These are phyloP conservation scores for Xestoiulus laeticollis DNA, from an alignment of 2,888 invertebrate species.

Conservation along the genomic window DNA sequence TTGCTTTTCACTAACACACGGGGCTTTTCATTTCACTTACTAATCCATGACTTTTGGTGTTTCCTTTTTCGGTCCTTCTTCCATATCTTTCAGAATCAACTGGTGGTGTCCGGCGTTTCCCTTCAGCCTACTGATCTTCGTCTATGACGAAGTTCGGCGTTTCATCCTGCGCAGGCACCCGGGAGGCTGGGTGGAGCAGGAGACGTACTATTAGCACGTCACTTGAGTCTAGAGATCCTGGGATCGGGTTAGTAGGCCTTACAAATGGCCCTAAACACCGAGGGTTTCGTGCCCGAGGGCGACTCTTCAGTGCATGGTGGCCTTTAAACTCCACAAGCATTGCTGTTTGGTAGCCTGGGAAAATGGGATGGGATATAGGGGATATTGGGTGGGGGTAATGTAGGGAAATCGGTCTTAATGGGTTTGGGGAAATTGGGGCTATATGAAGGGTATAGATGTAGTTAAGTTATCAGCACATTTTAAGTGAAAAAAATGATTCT, in stretches of 20 bases:
- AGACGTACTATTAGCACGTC: slow-evolving; percentile 83
- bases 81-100: slow-evolving; percentile 66
- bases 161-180: slow-evolving; percentile 86
- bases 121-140: slow-evolving; percentile 77
- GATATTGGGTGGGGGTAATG: not conserved
- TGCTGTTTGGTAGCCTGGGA: slow-evolving; percentile 36
- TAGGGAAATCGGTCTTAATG: slow-evolving; percentile 30
- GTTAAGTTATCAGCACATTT: slow-evolving; percentile 35
- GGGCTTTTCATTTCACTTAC: not conserved
- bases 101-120: slow-evolving; percentile 79
- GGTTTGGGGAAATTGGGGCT: not conserved
- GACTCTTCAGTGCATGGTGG: slow-evolving; percentile 43
- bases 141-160: slow-evolving; percentile 78
- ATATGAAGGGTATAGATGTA: slow-evolving; percentile 29
- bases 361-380: slow-evolving; percentile 12
- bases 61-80: not conserved
- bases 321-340: slow-evolving; percentile 41
- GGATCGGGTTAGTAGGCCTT: slow-evolving; percentile 43
- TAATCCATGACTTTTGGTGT: not conserved
- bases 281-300: slow-evolving; percentile 46
- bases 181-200: slow-evolving; percentile 98
- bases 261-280: slow-evolving; percentile 41
- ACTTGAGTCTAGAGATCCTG: slow-evolving; percentile 24
- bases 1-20: not conserved
- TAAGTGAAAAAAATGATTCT: not conserved